Base-by-base conservation (phyloP, 2,797 vertebrate species). In the Pseudopleuronectes americanus region DNA sequence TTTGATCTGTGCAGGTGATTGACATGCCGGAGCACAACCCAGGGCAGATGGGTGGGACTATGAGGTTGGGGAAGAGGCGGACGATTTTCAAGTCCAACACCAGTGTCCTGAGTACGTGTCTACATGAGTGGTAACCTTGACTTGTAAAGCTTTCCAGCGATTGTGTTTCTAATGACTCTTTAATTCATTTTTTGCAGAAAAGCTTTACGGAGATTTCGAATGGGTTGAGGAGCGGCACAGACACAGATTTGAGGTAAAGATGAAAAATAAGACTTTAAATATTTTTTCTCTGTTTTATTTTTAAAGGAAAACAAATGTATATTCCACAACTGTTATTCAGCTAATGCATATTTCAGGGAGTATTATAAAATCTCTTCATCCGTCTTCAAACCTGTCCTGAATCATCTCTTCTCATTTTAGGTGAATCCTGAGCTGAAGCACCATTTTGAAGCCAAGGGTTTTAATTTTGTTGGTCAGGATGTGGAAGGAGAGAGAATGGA, bases 1-100 rank as follows among this genome's bases (percentile, higher is more conserved):
- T 88, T 70, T 67, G 49, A 62, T 90, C 68, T 57, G 6, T 43
- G 19, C 87, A 99, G 97, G 96, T 99, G 79, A 96, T 98, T 89
- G 98, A 99, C 84, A 99, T 99, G 97, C 97, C 97, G 0, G 97
- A 98, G 79, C 97, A 99, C 89, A 99, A 98, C 86, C 96, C 96
- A 2, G 97, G 96, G 57, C 95, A 99, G 71, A 97, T 98, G 96
- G 97, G 97, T 0, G 97, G 96, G 33, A 99, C 97, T 22, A 98
- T 99, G 97, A 94, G 97, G 80, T 88, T 98, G 71, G 96, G 97
- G 68, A 97, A 96, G 92, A 95, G 98, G 58, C 94, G 95, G 56
- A 99, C 97, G 1, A 90, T 98, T 79, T 98, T 99, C 85, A 96
- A 93, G 81, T 96, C 94, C 67, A 93, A 80, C 79, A 93, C 91